phyloP scores from a whole-genome alignment of 2,797 vertebrate species.

The Balearica regulorum region DNA sequence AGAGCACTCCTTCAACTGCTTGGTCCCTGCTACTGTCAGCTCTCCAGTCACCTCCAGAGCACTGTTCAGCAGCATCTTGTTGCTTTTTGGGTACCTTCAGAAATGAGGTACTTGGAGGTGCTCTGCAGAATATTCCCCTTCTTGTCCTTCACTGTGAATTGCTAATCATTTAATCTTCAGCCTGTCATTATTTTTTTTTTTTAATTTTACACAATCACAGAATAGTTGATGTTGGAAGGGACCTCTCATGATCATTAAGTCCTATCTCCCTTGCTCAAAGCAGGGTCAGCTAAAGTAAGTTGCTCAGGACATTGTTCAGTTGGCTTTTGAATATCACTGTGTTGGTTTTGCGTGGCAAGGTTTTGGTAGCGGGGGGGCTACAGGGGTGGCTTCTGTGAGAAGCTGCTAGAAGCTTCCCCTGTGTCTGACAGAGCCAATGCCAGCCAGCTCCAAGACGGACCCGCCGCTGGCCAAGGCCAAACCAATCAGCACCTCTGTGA shows the following conservation, averaged over 20 bases:
- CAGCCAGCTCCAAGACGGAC: too few species aligned
- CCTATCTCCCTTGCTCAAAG: neutral
- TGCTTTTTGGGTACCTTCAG: neutral
- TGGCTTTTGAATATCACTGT: neutral
- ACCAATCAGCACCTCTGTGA: too few species aligned
- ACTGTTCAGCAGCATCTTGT: neutral
- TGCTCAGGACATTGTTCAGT: neutral
- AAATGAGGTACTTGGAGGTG: neutral
- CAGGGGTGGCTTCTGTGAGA: too few species aligned
- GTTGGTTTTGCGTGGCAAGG: too few species aligned
- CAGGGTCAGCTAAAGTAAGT: neutral
- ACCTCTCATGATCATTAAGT: neutral
- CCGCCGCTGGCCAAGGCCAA: too few species aligned
- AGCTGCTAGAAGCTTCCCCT: too few species aligned
- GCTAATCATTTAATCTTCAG: neutral
- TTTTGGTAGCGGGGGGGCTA: too few species aligned
- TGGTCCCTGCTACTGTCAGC: neutral
- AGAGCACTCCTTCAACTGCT: neutral
- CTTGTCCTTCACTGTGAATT: neutral
- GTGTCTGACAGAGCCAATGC: too few species aligned
- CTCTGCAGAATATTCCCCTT: neutral
- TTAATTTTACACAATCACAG: neutral
- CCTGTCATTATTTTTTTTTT: neutral
- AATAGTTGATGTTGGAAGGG: neutral
- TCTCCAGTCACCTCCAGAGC: neutral